These are phyloP conservation scores for Malthinus seriepunctatus DNA, from an alignment of 2,888 invertebrate species.

Conservation along the genomic window DNA sequence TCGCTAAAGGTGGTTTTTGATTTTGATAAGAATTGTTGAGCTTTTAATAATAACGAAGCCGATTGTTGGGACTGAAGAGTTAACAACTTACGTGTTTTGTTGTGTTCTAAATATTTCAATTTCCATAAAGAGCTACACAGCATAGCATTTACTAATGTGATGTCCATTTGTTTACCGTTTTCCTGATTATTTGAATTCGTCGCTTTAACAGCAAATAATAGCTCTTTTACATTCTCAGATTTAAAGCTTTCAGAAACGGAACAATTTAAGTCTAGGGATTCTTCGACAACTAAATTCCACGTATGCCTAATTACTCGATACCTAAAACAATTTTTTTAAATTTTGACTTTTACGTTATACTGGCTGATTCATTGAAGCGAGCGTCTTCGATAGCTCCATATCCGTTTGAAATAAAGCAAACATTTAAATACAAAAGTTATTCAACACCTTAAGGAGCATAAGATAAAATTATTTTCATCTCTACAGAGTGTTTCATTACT, in stretches of 20 bases:
- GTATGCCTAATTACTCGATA: slow-evolving; percentile 67
- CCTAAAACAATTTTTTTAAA: slow-evolving; percentile 42
- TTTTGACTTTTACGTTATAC: too few species aligned
- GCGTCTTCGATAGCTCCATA: too few species aligned
- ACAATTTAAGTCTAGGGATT: slow-evolving; percentile 62
- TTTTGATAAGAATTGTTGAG: slow-evolving; percentile 46
- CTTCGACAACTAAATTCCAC: slow-evolving; percentile 65
- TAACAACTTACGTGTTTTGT: neutral
- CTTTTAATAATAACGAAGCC: slow-evolving; percentile 58
- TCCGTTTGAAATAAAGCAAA: too few species aligned
- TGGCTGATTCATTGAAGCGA: too few species aligned
- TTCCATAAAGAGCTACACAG: slow-evolving; percentile 67
- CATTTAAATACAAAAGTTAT: too few species aligned
- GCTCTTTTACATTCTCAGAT: slow-evolving; percentile 56
- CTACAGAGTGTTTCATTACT: too few species aligned
- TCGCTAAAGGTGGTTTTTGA: slow-evolving; percentile 45
- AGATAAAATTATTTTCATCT: too few species aligned
- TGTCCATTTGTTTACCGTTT: slow-evolving; percentile 60
- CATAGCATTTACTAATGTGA: slow-evolving; percentile 63
- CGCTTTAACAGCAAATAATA: slow-evolving; percentile 69
- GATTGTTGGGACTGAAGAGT: slow-evolving; percentile 55
- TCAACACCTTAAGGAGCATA: too few species aligned
- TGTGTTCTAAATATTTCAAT: slow-evolving; percentile 41
- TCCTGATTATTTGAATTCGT: slow-evolving; percentile 71
- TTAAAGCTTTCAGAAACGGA: slow-evolving; percentile 56